Conservation (phyloP, 2,888 invertebrate genomes). For the Aporophyla nigra region DNA sequence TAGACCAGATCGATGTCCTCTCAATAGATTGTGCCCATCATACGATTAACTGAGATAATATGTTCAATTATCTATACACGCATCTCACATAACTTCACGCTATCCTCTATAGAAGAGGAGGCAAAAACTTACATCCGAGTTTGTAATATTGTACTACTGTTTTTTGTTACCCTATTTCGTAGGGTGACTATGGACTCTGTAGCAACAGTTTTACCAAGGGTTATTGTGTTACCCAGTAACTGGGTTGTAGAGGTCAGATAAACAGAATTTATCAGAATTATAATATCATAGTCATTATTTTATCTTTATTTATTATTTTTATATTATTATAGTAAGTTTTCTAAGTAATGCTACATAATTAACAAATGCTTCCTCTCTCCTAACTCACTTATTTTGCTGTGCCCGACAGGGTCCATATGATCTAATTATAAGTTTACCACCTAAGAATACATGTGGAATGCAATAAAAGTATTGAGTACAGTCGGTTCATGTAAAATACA, state of each 20-base stretch:
- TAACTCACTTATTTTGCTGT: too few species aligned
- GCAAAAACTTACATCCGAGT: constrained; percentile 78
- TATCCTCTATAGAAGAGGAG: constrained; percentile 67
- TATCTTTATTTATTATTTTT: too few species aligned
- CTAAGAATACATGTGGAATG: too few species aligned
- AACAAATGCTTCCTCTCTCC: too few species aligned
- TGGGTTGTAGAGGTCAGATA: not conserved
- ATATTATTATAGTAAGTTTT: too few species aligned
- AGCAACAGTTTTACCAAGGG: not conserved
- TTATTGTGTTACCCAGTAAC: not conserved
- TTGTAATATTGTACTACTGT: constrained; percentile 76
- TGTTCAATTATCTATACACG: constrained; percentile 53
- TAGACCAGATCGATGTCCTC: constrained; percentile 17
- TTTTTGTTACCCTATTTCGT: constrained; percentile 73
- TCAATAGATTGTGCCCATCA: constrained; percentile 8
- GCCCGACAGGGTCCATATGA: too few species aligned
- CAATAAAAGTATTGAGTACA: too few species aligned
- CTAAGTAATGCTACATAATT: too few species aligned
- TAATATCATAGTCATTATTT: too few species aligned
- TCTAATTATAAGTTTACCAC: too few species aligned
- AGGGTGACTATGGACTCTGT: constrained; percentile 64
- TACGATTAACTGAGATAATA: constrained; percentile 39
- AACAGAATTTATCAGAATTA: too few species aligned
- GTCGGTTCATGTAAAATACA: too few species aligned
- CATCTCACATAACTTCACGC: constrained; percentile 62